Conservation (phyloP, 2,888 invertebrate genomes). For the Scaptomyza parva region DNA sequence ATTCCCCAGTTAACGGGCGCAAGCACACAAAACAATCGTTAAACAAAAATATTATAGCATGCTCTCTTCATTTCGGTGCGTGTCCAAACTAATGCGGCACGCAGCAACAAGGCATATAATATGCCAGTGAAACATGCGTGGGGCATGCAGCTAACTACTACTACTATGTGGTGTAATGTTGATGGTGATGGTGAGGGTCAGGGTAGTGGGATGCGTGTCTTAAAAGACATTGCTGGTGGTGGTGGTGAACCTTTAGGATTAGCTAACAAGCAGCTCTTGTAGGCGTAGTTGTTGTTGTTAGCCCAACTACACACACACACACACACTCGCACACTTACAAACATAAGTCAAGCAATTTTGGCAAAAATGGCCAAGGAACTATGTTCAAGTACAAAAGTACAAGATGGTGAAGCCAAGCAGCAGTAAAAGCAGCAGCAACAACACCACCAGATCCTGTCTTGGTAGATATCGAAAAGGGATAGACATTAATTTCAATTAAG, state of each 20-base stretch:
- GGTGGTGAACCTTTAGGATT: constrained; percentile 25
- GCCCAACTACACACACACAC: no score
- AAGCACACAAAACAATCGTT: constrained; percentile 75
- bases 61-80: constrained; percentile 55
- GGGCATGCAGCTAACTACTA: constrained; percentile 6
- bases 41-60: constrained; percentile 76
- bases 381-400: constrained; percentile 43
- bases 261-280: constrained; percentile 54
- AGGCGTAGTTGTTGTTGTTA: constrained; percentile 20
- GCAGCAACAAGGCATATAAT: constrained; percentile 41
- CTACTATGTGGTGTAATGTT: background rate
- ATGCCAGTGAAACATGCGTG: constrained; percentile 34
- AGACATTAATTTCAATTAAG: constrained; percentile 81
- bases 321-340: background rate
- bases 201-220: constrained; percentile 47
- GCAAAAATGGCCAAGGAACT: constrained; percentile 46
- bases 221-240: constrained; percentile 38
- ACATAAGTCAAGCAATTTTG: constrained; percentile 60
- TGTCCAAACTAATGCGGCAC: constrained; percentile 75
- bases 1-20: constrained; percentile 74
- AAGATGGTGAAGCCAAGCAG: constrained; percentile 25
- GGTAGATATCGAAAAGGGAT: constrained; percentile 71
- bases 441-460: constrained; percentile 5
- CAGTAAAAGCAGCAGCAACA: background rate
- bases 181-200: background rate